phyloP scores from a whole-genome alignment of 2,888 invertebrate genomes.

The Cheiracanthium punctorium region DNA sequence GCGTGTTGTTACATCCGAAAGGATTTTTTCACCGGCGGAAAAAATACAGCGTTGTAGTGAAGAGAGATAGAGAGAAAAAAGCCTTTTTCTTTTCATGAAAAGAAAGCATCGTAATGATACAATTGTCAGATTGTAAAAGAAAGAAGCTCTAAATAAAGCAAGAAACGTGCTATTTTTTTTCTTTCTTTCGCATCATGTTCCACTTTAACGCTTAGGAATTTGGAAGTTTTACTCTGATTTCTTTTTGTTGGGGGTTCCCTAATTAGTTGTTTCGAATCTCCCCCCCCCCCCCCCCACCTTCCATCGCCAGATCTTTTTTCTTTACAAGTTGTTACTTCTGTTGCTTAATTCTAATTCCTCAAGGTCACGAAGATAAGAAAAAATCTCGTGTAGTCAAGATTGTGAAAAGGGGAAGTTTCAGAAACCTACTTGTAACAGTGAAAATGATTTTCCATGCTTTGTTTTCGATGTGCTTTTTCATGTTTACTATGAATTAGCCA shows the following conservation, averaged over 20 bases:
- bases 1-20: not conserved
- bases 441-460: no score
- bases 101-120: not conserved
- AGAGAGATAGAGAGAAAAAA: no score
- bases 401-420: no score
- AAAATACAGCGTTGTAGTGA: not conserved
- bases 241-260: not conserved
- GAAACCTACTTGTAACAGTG: no score
- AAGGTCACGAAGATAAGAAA: constrained; percentile 1
- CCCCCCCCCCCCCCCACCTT: no score
- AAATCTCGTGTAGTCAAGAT: no score
- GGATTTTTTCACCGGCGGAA: not conserved
- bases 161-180: not conserved
- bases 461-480: no score
- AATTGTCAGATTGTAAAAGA: not conserved
- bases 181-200: not conserved
- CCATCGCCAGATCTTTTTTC: no score
- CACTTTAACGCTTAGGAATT: constrained; percentile 12
- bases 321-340: not conserved
- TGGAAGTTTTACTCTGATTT: not conserved
- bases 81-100: not conserved
- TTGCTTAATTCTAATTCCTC: not conserved
- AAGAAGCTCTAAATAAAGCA: not conserved
- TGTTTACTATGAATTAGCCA: no score
- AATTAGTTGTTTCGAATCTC: constrained; percentile 15